A percentile compares a stretch with the other conserved stretches of the same genome.
These are phyloP conservation scores for Cecropterus lyciades DNA, from an alignment of 1,140 invertebrate species.

Conservation along the genomic window DNA sequence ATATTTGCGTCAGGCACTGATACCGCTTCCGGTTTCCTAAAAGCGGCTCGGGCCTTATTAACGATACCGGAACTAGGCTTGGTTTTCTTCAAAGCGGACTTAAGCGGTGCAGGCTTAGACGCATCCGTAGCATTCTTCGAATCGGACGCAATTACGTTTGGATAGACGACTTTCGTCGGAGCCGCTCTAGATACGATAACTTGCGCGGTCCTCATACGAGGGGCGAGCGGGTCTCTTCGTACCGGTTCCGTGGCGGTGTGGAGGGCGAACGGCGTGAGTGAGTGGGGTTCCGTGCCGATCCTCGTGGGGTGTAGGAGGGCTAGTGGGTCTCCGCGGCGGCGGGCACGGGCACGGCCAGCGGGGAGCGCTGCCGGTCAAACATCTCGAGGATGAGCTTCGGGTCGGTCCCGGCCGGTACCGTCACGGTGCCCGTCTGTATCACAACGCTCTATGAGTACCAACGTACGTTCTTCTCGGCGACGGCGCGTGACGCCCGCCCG, in stretches of 20 bases:
- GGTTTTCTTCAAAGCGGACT: too few relatives aligned
- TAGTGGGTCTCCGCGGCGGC: constrained; percentile 60
- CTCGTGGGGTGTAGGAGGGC: too few relatives aligned
- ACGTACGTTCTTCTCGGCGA: constrained; percentile 72
- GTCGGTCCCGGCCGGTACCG: constrained; percentile 81
- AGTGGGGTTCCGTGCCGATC: too few relatives aligned
- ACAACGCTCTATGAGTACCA: constrained; percentile 72
- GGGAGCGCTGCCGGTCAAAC: constrained; percentile 80
- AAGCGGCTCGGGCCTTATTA: too few relatives aligned
- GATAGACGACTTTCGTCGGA: not conserved
- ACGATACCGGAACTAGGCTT: too few relatives aligned
- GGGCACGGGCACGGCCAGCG: constrained; percentile 70
- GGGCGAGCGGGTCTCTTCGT: not conserved
- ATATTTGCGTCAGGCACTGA: too few relatives aligned
- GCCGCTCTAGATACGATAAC: constrained; percentile 9
- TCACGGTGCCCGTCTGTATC: constrained; percentile 81
- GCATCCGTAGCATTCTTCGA: too few relatives aligned
- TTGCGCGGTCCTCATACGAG: too few relatives aligned
- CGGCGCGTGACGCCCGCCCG: constrained; percentile 64
- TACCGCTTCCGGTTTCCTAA: too few relatives aligned
- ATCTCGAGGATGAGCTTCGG: constrained; percentile 83
- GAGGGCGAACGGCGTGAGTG: not conserved
- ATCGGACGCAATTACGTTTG: too few relatives aligned
- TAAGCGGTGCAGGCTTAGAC: too few relatives aligned
- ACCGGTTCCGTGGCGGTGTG: not conserved